These are phyloP conservation scores for Tangara arthus DNA, from an alignment of 2,797 vertebrate genomes.

Conservation along the genomic window DNA sequence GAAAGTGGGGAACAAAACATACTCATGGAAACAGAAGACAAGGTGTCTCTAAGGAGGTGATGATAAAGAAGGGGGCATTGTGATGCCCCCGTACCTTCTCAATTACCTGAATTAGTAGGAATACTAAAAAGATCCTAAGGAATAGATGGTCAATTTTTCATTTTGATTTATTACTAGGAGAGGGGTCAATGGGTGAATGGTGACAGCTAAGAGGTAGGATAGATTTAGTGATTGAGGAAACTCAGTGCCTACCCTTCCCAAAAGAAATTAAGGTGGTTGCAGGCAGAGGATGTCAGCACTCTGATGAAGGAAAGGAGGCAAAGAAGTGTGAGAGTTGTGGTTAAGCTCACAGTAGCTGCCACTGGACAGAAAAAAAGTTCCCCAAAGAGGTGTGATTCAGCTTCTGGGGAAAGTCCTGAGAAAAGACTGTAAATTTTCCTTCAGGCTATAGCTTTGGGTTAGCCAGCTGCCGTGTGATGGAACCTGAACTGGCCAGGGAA, in stretches of 20 bases:
- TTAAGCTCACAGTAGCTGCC: background rate
- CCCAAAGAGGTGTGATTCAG: background rate
- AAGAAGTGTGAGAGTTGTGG: background rate
- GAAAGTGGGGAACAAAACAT: background rate
- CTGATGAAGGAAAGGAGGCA: background rate
- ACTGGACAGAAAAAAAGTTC: background rate
- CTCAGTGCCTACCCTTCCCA: background rate
- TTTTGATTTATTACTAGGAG: background rate
- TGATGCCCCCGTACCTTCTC: background rate
- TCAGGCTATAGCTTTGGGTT: background rate
- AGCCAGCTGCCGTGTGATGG: background rate
- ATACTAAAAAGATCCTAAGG: background rate
- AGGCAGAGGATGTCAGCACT: background rate
- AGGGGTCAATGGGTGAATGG: background rate
- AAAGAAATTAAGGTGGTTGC: background rate
- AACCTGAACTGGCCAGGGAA: background rate
- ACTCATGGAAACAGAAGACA: background rate
- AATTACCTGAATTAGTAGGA: background rate
- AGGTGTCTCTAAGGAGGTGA: background rate
- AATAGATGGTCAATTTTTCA: background rate
- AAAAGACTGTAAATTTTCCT: background rate
- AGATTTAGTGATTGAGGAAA: background rate
- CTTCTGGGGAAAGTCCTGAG: background rate
- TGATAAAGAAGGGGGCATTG: background rate
- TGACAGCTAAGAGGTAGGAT: background rate